phyloP scores from a whole-genome alignment of 2,888 invertebrate genomes.

The Oscheius myriophilus region DNA sequence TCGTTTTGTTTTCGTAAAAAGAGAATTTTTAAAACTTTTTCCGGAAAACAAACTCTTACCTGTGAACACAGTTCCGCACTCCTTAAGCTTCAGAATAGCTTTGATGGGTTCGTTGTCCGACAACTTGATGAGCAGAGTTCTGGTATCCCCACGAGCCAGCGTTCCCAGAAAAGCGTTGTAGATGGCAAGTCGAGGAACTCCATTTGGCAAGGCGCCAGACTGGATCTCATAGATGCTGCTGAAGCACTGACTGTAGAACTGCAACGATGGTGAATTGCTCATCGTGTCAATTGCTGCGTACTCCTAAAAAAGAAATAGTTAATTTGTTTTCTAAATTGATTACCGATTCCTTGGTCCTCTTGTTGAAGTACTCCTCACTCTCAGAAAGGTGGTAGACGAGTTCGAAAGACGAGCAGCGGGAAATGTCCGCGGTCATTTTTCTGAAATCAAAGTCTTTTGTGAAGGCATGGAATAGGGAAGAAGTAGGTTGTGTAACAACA shows the following conservation, averaged over 20 bases:
- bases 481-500: too few relatives aligned
- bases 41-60: neutral
- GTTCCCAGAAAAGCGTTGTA: conserved; percentile 7
- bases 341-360: too few relatives aligned
- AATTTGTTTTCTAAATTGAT: too few relatives aligned
- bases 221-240: conserved; percentile 3
- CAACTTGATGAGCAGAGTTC: neutral
- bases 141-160: conserved; percentile 10
- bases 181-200: conserved; percentile 4
- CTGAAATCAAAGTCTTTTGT: too few relatives aligned
- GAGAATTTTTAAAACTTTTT: too few relatives aligned
- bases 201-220: neutral
- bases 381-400: too few relatives aligned
- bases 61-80: conserved; percentile 2
- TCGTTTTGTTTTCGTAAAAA: neutral
- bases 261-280: neutral
- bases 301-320: conserved; percentile 1
- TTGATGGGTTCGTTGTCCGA: conserved; percentile 2
- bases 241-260: neutral
- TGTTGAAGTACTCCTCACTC: too few relatives aligned
- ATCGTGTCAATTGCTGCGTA: neutral
- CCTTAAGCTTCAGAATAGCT: neutral
- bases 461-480: too few relatives aligned
- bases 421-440: too few relatives aligned
- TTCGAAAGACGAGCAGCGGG: too few relatives aligned